Evolutionary conservation across 1,140 invertebrate genomes (phyloP).

Genomic region (Campoletis sonorensis): DNA sequence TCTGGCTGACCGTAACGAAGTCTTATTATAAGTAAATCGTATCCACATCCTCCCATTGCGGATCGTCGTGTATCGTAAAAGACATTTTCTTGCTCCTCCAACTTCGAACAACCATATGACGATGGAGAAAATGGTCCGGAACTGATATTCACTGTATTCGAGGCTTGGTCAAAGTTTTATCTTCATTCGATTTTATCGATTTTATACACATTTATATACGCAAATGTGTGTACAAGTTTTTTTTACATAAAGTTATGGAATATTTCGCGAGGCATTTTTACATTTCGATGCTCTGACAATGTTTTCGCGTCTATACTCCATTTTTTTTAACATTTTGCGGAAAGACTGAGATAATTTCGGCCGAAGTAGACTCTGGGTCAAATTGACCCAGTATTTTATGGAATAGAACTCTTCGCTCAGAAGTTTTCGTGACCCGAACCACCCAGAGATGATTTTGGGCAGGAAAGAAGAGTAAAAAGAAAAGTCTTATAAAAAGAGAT

Average conservation of each 20-base stretch:
- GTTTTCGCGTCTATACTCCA: too few species aligned
- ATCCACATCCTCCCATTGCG: background rate
- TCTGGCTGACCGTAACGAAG: background rate
- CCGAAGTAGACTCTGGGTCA: too few species aligned
- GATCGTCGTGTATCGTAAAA: background rate
- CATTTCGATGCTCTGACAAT: too few species aligned
- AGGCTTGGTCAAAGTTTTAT: slow-evolving; percentile 5
- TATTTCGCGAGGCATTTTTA: background rate
- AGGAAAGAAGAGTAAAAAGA: background rate
- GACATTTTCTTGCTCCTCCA: background rate
- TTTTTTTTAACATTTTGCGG: too few species aligned
- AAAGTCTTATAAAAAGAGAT: background rate
- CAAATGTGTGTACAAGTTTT: background rate
- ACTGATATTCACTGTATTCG: slow-evolving; percentile 12
- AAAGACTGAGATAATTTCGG: too few species aligned
- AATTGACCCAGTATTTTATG: too few species aligned
- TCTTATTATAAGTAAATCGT: background rate
- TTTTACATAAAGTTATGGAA: background rate
- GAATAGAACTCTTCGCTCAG: too few species aligned
- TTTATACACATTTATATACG: background rate
- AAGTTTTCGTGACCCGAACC: background rate
- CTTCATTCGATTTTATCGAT: background rate
- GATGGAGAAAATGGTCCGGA: background rate
- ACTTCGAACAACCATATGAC: background rate
- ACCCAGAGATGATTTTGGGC: background rate